Conservation (phyloP, 2,797 vertebrate species). For the Leucoraja ocellata region DNA sequence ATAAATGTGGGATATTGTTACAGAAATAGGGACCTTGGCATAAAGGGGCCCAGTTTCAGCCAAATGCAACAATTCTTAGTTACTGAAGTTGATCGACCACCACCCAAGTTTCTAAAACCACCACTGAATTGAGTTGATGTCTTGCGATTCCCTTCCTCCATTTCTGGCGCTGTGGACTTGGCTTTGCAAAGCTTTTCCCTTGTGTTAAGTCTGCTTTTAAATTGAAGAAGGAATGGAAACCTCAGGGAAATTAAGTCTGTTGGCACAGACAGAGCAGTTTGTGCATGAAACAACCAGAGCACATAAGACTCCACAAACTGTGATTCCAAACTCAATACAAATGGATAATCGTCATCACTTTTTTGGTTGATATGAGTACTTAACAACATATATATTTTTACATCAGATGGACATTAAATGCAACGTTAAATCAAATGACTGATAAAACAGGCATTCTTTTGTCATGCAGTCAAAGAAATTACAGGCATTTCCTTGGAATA, state of each 20-base stretch:
- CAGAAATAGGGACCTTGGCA: no score
- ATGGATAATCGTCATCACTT: neutral
- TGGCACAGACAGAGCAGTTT: neutral
- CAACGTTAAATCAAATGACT: neutral
- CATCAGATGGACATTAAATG: neutral
- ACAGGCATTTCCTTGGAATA: neutral
- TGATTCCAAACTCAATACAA: neutral
- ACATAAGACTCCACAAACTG: neutral
- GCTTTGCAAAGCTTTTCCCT: neutral
- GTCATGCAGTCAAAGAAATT: neutral
- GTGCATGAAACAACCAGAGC: neutral
- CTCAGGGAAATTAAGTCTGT: neutral
- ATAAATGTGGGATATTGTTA: no score
- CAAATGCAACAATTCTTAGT: no score
- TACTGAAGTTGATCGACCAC: neutral
- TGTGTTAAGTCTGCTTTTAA: neutral
- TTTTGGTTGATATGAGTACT: neutral
- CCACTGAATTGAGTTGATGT: neutral
- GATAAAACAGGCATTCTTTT: neutral
- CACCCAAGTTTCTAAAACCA: neutral
- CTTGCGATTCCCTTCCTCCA: neutral
- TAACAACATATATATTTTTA: neutral
- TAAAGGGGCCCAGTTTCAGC: no score
- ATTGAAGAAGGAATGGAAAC: neutral
- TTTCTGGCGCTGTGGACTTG: neutral